Percentiles rank a stretch among this genome's conserved stretches.
phyloP scores from a whole-genome alignment of 2,797 vertebrate species.

The Pseudomugil gertrudae region DNA sequence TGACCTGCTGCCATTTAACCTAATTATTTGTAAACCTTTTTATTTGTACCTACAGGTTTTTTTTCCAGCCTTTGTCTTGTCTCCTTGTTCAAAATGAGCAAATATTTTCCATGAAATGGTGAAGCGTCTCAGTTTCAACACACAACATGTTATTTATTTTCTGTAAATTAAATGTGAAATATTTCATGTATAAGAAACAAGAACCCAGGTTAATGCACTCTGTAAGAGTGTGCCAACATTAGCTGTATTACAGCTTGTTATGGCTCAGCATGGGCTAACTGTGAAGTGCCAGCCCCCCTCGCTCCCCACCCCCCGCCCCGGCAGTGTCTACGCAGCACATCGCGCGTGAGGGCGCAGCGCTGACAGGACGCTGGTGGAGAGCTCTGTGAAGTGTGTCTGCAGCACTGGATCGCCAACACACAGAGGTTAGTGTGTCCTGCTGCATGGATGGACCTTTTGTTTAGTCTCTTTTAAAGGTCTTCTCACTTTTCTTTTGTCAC shows the following conservation, averaged over 20 bases:
- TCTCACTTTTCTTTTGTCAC: background rate
- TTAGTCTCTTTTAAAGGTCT: background rate
- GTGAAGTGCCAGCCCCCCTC: background rate
- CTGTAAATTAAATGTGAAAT: no score
- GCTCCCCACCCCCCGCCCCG: background rate
- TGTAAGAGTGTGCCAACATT: no score
- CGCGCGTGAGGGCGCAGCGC: slow-evolving; percentile 46
- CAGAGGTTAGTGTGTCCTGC: slow-evolving; percentile 59
- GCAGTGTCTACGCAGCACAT: slow-evolving; percentile 48
- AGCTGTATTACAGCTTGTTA: no score
- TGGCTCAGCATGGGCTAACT: no score
- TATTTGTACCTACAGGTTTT: no score
- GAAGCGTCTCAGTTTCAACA: no score
- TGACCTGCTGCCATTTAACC: background rate
- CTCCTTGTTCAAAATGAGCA: no score
- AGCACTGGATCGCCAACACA: slow-evolving; percentile 69
- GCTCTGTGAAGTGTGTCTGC: slow-evolving; percentile 61
- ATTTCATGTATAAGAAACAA: no score
- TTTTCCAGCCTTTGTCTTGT: no score
- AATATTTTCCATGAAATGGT: no score
- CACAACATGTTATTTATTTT: background rate
- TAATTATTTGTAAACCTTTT: background rate
- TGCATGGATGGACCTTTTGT: background rate
- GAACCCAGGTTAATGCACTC: no score
- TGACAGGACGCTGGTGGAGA: slow-evolving; percentile 49